Evolutionary conservation across 2,113 vertebrate species (phyloP), one percentile per base, ranked within the genome.

Genomic region (Oryzias melastigma): DNA sequence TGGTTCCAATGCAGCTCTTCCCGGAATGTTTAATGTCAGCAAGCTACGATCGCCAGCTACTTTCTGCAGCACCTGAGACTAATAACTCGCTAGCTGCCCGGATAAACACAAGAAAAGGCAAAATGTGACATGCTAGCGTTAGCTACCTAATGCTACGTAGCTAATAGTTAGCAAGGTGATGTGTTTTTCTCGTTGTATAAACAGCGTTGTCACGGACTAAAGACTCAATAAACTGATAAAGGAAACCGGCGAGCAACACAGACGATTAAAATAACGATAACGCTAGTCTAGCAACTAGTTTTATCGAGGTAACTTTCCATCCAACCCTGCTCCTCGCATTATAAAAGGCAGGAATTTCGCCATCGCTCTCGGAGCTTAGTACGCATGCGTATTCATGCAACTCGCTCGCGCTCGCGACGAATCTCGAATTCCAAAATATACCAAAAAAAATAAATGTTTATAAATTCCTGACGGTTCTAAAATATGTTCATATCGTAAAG

Each of bases 341-440:
- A 80, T 55, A 78, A 82, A 82, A 82, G 51, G 71, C 65, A 83
- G 82, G 80, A 88, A 87, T 85, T 79, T 89, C 74, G 76, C 80
- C 85, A 86, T 88, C 73, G 75, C 78, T 78, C 65, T 46, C 72
- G 20, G 60, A 42, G 62, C 54, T 75, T 19, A 54, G 14, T 48
- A 83, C 88, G 85, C 88, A 89, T 88, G 88, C 86, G 86, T 14
- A 25, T 4, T 54, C 17, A 20, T 4, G 71, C 51, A 54, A 78
- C 57, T 55, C 10, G 35, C 35, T 35, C 35, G 35, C 25, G 25
- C 58, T 29, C 7, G 73, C 59, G 69, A 65, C 69, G 68, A 68
- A 62, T 80, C 63, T 63, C 62, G 58, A 82, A 77, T 82, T 86
- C 67, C 70, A 44, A 46, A 53, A 66, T 58, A 35, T n/a, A n/a